Evolutionary conservation across 2,888 invertebrate genomes (phyloP), one percentile per base, ranked within the genome.

Genomic region (Coelinius sp.): DNA sequence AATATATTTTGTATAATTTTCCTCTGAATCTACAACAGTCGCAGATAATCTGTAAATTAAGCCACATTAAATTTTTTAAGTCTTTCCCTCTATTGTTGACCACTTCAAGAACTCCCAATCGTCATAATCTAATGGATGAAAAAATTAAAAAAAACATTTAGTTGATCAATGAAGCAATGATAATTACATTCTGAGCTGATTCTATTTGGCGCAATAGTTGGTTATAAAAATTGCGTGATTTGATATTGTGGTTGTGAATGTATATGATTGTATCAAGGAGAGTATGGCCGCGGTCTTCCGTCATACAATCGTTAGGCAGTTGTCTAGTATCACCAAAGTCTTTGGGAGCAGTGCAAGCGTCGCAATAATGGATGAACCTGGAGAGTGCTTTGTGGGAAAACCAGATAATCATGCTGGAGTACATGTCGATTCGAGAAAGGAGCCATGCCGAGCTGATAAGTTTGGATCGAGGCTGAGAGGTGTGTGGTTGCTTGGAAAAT

Each of bases 331-430:
- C 44, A 56, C 46, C 20, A 24, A 17, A 52, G 12, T 27, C 14
- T 25, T 62, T 4, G n/a, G 38, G 8, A 20, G 10, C 12, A 41
- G 25, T 44, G 1, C 27, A 7, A 6, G 31, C 27, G 27, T 22
- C 17, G 52, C 8, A 20, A 46, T 8, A 24, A 46, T 31, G 20
- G 64, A 53, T 25, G 31, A 68, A 31, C 20, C 10, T 7, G 46
- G 31, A 1, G 67, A 52, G 3, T 70, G 68, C 25, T 92, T 92
- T 82, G 82, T 86, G 41, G 90, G 92, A 0, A 80, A 81, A 8
- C 67, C 82, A 24, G 95, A 95, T 86, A 90, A 92, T 77, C 95
- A 92, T 78, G 91, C 92, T 82, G 95, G 95, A 0, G 88, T 95
- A 5, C 93, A 93, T n/a, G 90, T 95, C 0, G 90, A 92, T 82